These are phyloP conservation scores for Leucophenga montana DNA, from an alignment of 2,888 invertebrate genomes.

Conservation along the genomic window DNA sequence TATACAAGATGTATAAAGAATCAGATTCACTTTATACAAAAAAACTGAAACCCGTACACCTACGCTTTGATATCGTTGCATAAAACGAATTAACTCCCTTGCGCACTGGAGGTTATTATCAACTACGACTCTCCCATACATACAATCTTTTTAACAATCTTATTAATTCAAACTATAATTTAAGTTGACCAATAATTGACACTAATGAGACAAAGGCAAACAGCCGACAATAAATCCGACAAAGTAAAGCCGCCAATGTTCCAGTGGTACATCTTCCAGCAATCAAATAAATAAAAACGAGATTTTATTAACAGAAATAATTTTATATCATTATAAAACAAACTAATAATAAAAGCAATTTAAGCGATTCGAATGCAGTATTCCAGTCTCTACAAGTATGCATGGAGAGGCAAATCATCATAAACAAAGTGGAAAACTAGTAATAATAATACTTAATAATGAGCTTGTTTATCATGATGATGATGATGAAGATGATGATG, in stretches of 20 bases:
- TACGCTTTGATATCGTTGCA: too few species aligned
- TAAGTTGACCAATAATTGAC: slow-evolving; percentile 9
- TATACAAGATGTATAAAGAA: too few species aligned
- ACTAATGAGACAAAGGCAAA: slow-evolving; percentile 19
- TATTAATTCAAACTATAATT: slow-evolving; percentile 10
- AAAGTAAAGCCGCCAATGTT: slow-evolving; percentile 7
- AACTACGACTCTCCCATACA: too few species aligned
- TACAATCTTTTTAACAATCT: not conserved
- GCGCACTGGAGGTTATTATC: too few species aligned
- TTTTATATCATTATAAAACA: slow-evolving; percentile 16
- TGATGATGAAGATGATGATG: slow-evolving; percentile 7
- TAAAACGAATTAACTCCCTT: too few species aligned
- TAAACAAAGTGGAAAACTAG: not conserved
- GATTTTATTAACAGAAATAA: slow-evolving; percentile 20
- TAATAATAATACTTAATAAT: not conserved
- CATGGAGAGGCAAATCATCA: not conserved
- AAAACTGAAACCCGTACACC: too few species aligned
- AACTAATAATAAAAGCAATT: slow-evolving; percentile 2
- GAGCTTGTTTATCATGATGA: not conserved
- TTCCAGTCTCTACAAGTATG: not conserved
- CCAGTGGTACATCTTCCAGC: not conserved
- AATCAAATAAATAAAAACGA: not conserved
- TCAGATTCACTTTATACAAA: too few species aligned
- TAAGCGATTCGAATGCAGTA: not conserved
- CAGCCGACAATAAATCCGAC: slow-evolving; percentile 9